Base-by-base conservation (phyloP, 2,113 vertebrate genomes). In the Pungitius pungitius region DNA sequence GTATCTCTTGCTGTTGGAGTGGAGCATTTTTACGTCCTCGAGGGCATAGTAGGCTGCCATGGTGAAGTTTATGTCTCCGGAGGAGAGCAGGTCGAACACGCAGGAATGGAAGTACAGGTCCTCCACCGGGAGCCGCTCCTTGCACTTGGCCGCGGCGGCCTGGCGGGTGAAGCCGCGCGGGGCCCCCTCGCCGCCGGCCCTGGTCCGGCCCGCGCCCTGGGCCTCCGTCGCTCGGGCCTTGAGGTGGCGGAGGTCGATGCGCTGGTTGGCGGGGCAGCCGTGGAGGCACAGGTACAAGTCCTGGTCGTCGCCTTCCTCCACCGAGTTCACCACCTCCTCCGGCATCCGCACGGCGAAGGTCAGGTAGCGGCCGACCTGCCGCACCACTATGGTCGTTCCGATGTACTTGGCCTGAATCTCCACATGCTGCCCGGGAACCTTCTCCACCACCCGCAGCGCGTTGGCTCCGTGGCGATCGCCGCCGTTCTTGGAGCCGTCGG, bases 91-190 rank as follows among this genome's bases (percentile, higher is more conserved):
- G 85, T 99, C 97, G 0, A 99, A 99, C 83, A 99, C 95, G 9
- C 97, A 99, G 55, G 97, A 98, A 80, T 99, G 96, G 81, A 97
- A 99, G 88, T 99, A 99, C 63, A 99, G 91, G 87, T 99, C 97
- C 91, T 99, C 96, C 81, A 99, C 96, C 0, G 96, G 97, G 74
- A 99, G 95, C 75, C 95, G 95, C 85, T 98, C 96, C 88, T 95
- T 96, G 90, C 97, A 99, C 91, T 95, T 97, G 89, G 95, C 94
- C 1, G 85, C 95, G 30, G 97, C 97, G 0, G 95, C 92, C 81
- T 96, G 94, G 0, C 95, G 96, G 0, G 95, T 97, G 78, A 98
- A 98, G 35, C 93, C 89, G 39, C 93, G 89, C 0, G 90, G 78
- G 0, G 87, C 66, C 52, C 80, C 33, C 33, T 35, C 66, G 54